Evolutionary conservation across 2,888 invertebrate genomes (phyloP).

Genomic region (Amiota mariae): DNA sequence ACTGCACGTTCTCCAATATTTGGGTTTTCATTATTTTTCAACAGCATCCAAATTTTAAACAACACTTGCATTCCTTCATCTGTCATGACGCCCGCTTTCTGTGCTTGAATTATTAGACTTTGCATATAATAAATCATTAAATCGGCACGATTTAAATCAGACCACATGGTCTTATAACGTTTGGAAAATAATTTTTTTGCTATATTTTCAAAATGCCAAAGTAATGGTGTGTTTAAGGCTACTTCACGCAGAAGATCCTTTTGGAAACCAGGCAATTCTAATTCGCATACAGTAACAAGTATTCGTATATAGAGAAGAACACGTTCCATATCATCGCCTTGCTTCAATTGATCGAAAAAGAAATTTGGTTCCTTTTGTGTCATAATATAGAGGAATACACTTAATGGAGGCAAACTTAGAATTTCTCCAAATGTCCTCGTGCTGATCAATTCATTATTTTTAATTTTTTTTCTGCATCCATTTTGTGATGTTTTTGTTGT

Average conservation of each 20-base stretch:
- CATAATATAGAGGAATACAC: constrained; percentile 53
- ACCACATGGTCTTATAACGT: constrained; percentile 60
- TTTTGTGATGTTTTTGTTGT: background rate
- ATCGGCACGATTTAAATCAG: constrained; percentile 42
- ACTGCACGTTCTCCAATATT: constrained; percentile 35
- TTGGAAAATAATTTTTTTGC: constrained; percentile 69
- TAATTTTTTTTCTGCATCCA: background rate
- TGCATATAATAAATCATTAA: constrained; percentile 50
- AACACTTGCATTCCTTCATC: constrained; percentile 39
- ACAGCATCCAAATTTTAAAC: constrained; percentile 44
- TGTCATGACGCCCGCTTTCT: constrained; percentile 36
- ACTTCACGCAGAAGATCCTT: constrained; percentile 48
- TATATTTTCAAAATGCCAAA: constrained; percentile 51
- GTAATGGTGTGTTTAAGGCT: constrained; percentile 45
- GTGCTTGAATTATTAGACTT: constrained; percentile 46
- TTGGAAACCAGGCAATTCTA: constrained; percentile 60
- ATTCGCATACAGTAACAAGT: constrained; percentile 51
- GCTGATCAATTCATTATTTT: constrained; percentile 19
- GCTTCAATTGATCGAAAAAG: constrained; percentile 51
- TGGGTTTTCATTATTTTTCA: constrained; percentile 43
- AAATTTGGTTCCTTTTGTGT: constrained; percentile 48
- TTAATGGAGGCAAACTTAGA: constrained; percentile 49
- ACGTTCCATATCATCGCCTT: constrained; percentile 54
- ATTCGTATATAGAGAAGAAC: constrained; percentile 54
- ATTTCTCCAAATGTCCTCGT: constrained; percentile 34